Conservation (phyloP, 2,113 vertebrate species). For the Erythrocebus patas region DNA sequence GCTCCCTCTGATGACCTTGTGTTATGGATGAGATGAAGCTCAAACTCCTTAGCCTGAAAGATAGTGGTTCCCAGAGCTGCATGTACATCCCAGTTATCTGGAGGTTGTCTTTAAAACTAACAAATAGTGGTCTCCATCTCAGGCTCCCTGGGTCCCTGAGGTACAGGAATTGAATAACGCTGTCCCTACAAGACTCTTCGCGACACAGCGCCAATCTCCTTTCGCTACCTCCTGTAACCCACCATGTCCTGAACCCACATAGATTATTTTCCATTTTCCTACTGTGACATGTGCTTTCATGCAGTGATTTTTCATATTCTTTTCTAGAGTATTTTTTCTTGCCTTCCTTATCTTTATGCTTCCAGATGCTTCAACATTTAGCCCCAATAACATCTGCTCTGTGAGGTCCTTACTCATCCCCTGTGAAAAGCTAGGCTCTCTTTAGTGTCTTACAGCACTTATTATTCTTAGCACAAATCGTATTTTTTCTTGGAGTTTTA, state of each 20-base stretch:
- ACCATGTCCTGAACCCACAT: too few species aligned
- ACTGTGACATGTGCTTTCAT: background rate
- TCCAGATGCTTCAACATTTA: background rate
- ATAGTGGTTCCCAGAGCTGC: background rate
- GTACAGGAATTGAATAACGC: background rate
- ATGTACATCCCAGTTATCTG: too few species aligned
- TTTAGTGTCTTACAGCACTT: background rate
- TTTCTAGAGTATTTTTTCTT: background rate
- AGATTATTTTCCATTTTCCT: background rate
- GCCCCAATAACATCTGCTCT: background rate
- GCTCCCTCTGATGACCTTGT: background rate
- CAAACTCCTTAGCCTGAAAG: background rate
- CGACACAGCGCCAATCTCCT: too few species aligned
- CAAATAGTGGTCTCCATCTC: background rate
- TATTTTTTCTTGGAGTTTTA: background rate
- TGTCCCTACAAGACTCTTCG: background rate
- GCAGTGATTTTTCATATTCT: background rate
- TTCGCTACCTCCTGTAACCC: background rate
- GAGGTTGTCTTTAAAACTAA: background rate
- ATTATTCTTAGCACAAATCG: background rate
- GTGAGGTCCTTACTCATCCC: background rate
- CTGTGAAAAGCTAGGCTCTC: background rate
- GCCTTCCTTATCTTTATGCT: background rate
- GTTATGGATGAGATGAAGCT: background rate
- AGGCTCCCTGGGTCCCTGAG: background rate